A percentile compares a stretch with the other conserved stretches of the same genome.
Evolutionary conservation across 2,113 vertebrate species (phyloP).

Genomic region (Ascaphus truei): DNA sequence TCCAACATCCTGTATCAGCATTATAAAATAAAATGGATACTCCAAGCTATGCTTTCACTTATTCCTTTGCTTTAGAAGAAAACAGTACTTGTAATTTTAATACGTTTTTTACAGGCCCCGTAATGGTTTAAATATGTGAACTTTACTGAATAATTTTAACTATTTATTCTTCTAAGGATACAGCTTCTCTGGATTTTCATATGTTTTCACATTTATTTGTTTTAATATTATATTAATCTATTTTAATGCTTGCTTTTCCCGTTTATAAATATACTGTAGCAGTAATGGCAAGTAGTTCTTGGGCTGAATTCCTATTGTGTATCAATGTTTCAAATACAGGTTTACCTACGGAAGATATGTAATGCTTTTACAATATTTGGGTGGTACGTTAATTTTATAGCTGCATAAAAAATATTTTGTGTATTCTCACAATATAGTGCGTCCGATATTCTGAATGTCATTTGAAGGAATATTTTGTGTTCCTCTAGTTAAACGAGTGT

Average conservation of each 20-base stretch:
- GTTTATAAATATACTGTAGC: conserved; percentile 91
- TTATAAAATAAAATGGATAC: conserved; percentile 97
- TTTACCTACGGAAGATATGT: neutral
- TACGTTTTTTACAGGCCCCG: conserved; percentile 99
- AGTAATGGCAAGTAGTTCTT: conserved; percentile 94
- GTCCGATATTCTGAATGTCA: neutral
- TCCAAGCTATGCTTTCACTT: conserved; percentile 94
- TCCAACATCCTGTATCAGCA: conserved; percentile 99
- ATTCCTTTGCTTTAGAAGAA: conserved; percentile 82
- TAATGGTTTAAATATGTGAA: conserved; percentile 94
- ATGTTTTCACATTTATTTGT: conserved; percentile 70
- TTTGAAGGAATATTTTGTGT: conserved; percentile 16
- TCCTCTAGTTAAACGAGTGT: neutral
- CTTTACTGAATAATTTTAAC: conserved; percentile 92
- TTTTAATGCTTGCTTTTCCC: conserved; percentile 98
- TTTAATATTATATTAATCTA: conserved; percentile 94
- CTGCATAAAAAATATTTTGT: conserved; percentile 41
- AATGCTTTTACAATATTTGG: conserved; percentile 1
- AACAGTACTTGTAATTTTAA: conserved; percentile 78
- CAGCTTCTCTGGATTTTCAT: conserved; percentile 98
- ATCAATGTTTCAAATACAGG: conserved; percentile 58
- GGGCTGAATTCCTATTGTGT: conserved; percentile 97
- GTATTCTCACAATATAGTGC: conserved; percentile 36
- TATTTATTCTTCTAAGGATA: conserved; percentile 98
- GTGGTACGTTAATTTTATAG: conserved; percentile 46